These are phyloP conservation scores for Dicrostonyx torquatus DNA, from an alignment of 2,797 vertebrate species.

Conservation along the genomic window DNA sequence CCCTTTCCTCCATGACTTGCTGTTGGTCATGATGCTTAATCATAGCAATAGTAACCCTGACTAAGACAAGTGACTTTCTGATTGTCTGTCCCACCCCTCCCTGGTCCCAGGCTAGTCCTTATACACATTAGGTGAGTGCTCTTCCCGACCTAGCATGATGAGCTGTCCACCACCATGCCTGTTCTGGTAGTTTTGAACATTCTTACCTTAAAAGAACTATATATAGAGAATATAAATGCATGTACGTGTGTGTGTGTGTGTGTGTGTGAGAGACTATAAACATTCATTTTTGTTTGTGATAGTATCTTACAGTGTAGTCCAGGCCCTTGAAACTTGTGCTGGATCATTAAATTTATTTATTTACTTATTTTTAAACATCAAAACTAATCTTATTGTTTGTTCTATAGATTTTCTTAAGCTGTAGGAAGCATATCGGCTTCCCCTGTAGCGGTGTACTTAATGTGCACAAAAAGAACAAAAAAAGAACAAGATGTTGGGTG, in stretches of 20 bases:
- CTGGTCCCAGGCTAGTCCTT: not conserved
- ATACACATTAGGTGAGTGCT: not conserved
- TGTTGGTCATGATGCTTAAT: no score
- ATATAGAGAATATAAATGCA: not conserved
- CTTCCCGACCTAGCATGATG: not conserved
- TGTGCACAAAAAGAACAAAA: not conserved
- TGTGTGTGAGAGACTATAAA: not conserved
- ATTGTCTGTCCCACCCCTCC: not conserved
- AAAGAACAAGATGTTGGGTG: not conserved
- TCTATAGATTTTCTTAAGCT: not conserved
- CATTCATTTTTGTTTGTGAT: not conserved
- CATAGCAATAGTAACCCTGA: not conserved
- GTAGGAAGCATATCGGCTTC: not conserved
- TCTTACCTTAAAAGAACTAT: not conserved
- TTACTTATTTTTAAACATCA: not conserved
- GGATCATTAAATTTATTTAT: not conserved
- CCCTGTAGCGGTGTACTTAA: not conserved
- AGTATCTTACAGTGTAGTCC: not conserved
- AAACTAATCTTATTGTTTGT: not conserved
- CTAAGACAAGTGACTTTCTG: not conserved
- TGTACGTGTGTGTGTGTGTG: no score
- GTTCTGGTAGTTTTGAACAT: not conserved
- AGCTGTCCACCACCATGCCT: not conserved
- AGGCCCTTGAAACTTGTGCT: not conserved
- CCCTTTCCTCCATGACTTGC: not conserved